A percentile compares a stretch with the other conserved stretches of the same genome.
These are phyloP conservation scores for Cremastinae sp. DNA, from an alignment of 2,888 invertebrate species.

Conservation along the genomic window DNA sequence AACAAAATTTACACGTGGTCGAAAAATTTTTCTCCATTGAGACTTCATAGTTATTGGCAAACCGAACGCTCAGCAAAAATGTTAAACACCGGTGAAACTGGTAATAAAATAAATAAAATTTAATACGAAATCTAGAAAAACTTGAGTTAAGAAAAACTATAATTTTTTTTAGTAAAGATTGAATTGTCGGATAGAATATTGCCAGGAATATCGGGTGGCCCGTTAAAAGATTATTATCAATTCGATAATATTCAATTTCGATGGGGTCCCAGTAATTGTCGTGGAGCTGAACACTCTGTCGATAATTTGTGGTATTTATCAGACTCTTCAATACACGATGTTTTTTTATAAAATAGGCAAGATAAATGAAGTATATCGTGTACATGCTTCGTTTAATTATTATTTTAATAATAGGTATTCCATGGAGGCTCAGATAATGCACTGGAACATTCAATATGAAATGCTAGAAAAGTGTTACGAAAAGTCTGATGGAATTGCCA, in stretches of 20 bases:
- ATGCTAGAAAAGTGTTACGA: slow-evolving; percentile 68
- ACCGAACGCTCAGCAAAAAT: slow-evolving; percentile 64
- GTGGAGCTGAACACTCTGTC: slow-evolving; percentile 71
- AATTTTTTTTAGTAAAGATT: slow-evolving; percentile 55
- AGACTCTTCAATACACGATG: not conserved
- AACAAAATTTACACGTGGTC: slow-evolving; percentile 61
- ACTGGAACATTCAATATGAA: slow-evolving; percentile 70
- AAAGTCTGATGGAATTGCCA: slow-evolving; percentile 68
- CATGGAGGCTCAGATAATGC: slow-evolving; percentile 72
- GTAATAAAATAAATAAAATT: slow-evolving; percentile 53
- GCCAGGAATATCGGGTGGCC: slow-evolving; percentile 66
- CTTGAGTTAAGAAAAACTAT: not conserved
- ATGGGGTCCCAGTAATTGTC: slow-evolving; percentile 70
- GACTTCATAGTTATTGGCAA: slow-evolving; percentile 68
- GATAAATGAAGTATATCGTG: too few relatives aligned
- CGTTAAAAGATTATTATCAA: slow-evolving; percentile 65
- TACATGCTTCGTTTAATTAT: too few relatives aligned
- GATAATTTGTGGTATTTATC: slow-evolving; percentile 66
- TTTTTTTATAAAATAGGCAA: too few relatives aligned
- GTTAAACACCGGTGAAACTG: slow-evolving; percentile 72
- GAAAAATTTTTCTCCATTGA: slow-evolving; percentile 65
- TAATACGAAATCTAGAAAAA: too few relatives aligned
- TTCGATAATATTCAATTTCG: slow-evolving; percentile 69
- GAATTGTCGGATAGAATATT: slow-evolving; percentile 42
- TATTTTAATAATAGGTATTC: slow-evolving; percentile 63